A percentile compares a stretch with the other conserved stretches of the same genome.
These are phyloP conservation scores for Antennarius maculatus DNA, from an alignment of 2,797 vertebrate genomes.

Conservation along the genomic window DNA sequence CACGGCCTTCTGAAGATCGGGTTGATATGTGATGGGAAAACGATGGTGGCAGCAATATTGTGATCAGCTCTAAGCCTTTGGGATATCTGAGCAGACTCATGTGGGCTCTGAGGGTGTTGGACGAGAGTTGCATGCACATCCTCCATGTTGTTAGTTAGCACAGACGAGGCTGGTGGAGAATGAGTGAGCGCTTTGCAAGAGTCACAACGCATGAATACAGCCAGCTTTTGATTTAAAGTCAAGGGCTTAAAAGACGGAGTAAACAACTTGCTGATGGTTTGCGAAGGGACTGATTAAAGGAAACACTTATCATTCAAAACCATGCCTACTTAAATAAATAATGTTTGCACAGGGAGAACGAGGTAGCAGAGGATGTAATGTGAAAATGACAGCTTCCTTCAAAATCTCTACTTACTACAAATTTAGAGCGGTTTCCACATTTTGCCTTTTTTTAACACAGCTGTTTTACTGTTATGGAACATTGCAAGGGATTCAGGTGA, in stretches of 20 bases:
- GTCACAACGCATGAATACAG: conserved; percentile 21
- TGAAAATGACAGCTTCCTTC: conserved; percentile 40
- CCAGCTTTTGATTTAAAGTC: conserved; percentile 59
- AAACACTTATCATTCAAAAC: conserved; percentile 66
- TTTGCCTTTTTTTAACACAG: neutral
- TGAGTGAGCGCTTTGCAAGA: conserved; percentile 17
- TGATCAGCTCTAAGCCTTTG: conserved; percentile 19
- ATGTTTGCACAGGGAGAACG: conserved; percentile 42
- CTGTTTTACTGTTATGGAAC: neutral
- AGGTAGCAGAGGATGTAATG: conserved; percentile 45
- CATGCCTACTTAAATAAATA: conserved; percentile 58
- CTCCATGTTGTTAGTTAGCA: conserved; percentile 17
- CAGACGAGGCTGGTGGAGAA: conserved; percentile 26
- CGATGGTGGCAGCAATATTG: conserved; percentile 51
- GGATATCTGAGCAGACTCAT: conserved; percentile 32
- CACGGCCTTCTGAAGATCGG: conserved; percentile 53
- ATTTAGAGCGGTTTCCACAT: conserved; percentile 26
- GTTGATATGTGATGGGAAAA: conserved; percentile 59
- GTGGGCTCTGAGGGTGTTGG: neutral
- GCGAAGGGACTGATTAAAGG: conserved; percentile 60
- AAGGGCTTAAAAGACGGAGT: conserved; percentile 54
- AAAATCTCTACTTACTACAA: conserved; percentile 19
- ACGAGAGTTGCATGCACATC: neutral
- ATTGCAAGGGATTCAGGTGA: neutral
- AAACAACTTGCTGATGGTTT: conserved; percentile 63